A percentile compares a stretch with the other conserved stretches of the same genome.
Evolutionary conservation across 2,113 vertebrate species (phyloP).

Genomic region (Microcebus murinus): DNA sequence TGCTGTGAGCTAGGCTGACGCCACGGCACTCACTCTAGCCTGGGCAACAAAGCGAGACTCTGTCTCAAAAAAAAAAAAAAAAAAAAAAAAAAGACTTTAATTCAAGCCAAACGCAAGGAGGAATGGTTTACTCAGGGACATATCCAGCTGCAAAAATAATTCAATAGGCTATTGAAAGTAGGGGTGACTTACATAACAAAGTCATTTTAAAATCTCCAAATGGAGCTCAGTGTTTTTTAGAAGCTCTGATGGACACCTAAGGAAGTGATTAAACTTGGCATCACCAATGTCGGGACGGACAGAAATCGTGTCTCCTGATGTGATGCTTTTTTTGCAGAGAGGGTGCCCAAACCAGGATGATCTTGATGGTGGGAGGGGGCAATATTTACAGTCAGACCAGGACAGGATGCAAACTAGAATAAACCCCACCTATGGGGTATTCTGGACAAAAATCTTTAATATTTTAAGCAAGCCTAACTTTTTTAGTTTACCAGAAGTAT

Average conservation of each 20-base stretch:
- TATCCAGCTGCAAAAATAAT: background rate
- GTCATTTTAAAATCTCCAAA: background rate
- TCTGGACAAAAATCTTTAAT: background rate
- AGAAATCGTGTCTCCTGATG: background rate
- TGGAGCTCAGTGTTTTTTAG: background rate
- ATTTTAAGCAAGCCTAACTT: background rate
- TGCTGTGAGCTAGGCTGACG: no score
- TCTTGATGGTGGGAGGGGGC: background rate
- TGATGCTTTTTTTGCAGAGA: background rate
- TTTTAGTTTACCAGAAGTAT: background rate
- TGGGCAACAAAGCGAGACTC: no score
- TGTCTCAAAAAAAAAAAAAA: background rate
- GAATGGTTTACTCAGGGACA: background rate
- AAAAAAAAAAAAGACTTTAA: background rate
- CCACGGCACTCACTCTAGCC: no score
- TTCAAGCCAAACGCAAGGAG: background rate
- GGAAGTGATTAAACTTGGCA: background rate
- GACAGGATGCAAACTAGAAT: background rate
- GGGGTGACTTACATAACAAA: background rate
- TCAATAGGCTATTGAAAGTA: background rate
- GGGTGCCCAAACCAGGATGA: background rate
- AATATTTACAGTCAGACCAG: background rate
- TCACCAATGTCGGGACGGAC: background rate
- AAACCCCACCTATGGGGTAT: background rate
- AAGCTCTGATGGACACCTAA: background rate